Conservation (phyloP, 2,113 vertebrate genomes). For the Nothocercus nigrocapillus region DNA sequence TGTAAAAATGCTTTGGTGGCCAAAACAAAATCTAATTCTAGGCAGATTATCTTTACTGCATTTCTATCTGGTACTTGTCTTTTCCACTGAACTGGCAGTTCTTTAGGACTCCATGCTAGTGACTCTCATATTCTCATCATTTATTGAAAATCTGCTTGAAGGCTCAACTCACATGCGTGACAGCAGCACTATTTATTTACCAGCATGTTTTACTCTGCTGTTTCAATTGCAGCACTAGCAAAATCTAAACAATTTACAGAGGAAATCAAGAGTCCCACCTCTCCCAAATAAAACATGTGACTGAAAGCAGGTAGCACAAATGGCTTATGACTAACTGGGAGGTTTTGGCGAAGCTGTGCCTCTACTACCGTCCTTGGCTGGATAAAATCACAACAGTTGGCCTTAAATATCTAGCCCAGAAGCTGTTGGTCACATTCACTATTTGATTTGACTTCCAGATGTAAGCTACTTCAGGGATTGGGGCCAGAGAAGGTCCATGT, state of each 20-base stretch:
- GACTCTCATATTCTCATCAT: neutral
- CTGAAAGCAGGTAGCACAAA: neutral
- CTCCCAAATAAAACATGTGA: neutral
- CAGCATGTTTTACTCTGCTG: neutral
- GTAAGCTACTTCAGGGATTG: neutral
- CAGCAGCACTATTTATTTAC: neutral
- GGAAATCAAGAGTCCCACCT: neutral
- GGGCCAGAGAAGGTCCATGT: neutral
- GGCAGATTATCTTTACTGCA: neutral
- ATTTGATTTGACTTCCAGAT: neutral
- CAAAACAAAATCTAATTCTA: neutral
- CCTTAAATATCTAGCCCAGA: neutral
- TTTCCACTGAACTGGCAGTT: neutral
- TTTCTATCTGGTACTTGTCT: neutral
- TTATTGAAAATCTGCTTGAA: constrained; percentile 50
- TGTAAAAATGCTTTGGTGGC: neutral
- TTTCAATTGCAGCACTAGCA: neutral
- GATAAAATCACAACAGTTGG: neutral
- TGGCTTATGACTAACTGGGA: neutral
- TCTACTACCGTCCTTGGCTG: neutral
- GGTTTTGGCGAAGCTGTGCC: neutral
- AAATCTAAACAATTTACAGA: neutral
- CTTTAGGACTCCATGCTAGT: neutral
- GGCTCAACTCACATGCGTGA: neutral
- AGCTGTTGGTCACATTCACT: neutral